Base-by-base conservation (phyloP, 2,888 invertebrate genomes). In the Cosmorhoe ocellata region DNA sequence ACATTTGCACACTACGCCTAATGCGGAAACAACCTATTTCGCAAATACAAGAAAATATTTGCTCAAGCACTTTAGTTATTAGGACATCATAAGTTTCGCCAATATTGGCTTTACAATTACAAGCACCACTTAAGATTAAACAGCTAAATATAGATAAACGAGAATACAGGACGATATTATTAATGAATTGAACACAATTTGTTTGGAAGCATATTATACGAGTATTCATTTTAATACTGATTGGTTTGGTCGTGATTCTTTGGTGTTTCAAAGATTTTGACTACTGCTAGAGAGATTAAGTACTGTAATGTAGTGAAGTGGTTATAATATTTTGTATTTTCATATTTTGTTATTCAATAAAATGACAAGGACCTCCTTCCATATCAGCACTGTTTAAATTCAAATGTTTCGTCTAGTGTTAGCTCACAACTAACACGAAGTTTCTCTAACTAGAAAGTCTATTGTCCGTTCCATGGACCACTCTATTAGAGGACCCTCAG, bases 11-110 rank as follows among this genome's bases (percentile, higher is more conserved):
- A 24, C 6, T 7, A 24, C 24, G 18, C 1, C 18, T 27, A 11
- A 34, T 30, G 31, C 31, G 13, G 7, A 41, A 42, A 33, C 22
- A 28, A 18, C 39, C 10, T 26, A 37, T 38, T 38, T 27, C 39
- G 31, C 13, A 46, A 46, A 52, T 42, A 46, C 9, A 40, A 38
- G 24, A 38, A 43, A 47, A 39, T 52, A 39, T 47, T 52, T 47
- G 18, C 10, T 26, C 9, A 39, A 48, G 36, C 39, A 43, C 43
- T 39, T 39, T 33, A 10, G 33, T 46, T 38, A 39, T 34, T 43
- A 40, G 39, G 39, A 10, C 45, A 50, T 38, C 27, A 43, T 43
- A 50, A 38, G 38, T 37, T 47, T 47, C 26, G 42, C 33, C 12
- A 52, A 43, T 52, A 39, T 42, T 47, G 4, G 14, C 42, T 52